A percentile compares a stretch with the other conserved stretches of the same genome.
Conservation (phyloP, 1,140 invertebrate genomes). For the Phenacoccus solenopsis region DNA sequence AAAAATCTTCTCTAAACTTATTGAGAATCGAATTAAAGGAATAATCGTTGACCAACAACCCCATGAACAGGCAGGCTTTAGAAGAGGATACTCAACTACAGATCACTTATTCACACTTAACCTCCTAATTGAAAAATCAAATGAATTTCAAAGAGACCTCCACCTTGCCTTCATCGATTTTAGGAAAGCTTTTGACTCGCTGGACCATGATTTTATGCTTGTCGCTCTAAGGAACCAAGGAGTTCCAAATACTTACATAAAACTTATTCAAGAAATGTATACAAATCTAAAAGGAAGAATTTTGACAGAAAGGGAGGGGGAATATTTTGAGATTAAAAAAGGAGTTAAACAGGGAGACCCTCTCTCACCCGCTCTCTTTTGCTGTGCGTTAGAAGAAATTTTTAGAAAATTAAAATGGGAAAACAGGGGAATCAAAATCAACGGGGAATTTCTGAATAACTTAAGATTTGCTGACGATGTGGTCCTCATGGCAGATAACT, state of each 20-base stretch:
- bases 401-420: conserved; percentile 25
- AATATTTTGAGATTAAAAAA: not conserved
- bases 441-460: conserved; percentile 28
- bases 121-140: not conserved
- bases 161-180: conserved; percentile 18
- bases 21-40: conserved; percentile 16
- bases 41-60: not conserved
- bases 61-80: conserved; percentile 14
- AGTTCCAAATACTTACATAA: not conserved
- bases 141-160: not conserved
- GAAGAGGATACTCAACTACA: conserved; percentile 14
- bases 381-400: conserved; percentile 22
- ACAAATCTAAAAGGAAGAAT: too few relatives aligned
- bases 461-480: conserved; percentile 33
- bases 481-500: conserved; percentile 25
- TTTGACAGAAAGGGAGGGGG: not conserved
- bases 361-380: conserved; percentile 26
- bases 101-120: conserved; percentile 13
- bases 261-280: not conserved
- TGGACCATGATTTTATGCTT: not conserved
- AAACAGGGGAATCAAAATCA: conserved; percentile 26
- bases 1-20: conserved; percentile 19
- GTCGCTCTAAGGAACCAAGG: not conserved
- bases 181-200: conserved; percentile 8
- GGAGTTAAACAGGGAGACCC: conserved; percentile 21